Base-by-base conservation (phyloP, 1,140 invertebrate species). In the Magallana ariakensis region DNA sequence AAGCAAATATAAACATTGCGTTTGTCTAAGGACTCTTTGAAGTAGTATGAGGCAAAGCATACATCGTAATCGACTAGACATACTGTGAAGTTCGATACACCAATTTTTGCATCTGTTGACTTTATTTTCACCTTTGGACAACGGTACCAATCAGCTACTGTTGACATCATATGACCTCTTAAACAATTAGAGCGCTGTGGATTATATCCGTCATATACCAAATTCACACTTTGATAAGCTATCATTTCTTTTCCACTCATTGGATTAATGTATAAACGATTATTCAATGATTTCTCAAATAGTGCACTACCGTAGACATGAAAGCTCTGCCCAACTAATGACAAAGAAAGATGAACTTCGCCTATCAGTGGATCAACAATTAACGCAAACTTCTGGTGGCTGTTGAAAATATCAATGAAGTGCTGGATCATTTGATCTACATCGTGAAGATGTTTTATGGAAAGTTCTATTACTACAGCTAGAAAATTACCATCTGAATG, bases 141-240 rank as follows among this genome's bases (percentile, higher is more conserved):
- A 22, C 66, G 66, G 26, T 75, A 75, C 66, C 66, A 75, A 13
- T 75, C 66, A 75, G 66, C 66, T 75, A 75, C 66, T 9, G 33
- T 22, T 8, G 22, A 11, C 66, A 75, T 22, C 66, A 75, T 75
- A 13, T 75, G 3, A 26, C 22, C 22, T 46, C 33, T 19, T 0
- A 75, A 75, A 75, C 66, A 75, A 10, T 13, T 6, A 22, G 19
- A 26, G 6, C 11, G 22, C 15, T 26, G 22, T 13, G 66, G 22
- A 22, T 75, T 26, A 33, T 75, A 13, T 11, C 33, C 66, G 33
- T 75, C 13, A 33, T 26, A 13, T 75, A 26, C 11, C 22, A 11
- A 9, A 13, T 11, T 13, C 13, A 9, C 9, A 26, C 10, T 13
- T 11, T 9, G 22, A 75, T 75, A 33, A 4, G 26, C 10, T 10